Evolutionary conservation across 2,113 vertebrate genomes (phyloP), one percentile per base, ranked within the genome.

Genomic region (Sinocyclocheilus maitianheensis): DNA sequence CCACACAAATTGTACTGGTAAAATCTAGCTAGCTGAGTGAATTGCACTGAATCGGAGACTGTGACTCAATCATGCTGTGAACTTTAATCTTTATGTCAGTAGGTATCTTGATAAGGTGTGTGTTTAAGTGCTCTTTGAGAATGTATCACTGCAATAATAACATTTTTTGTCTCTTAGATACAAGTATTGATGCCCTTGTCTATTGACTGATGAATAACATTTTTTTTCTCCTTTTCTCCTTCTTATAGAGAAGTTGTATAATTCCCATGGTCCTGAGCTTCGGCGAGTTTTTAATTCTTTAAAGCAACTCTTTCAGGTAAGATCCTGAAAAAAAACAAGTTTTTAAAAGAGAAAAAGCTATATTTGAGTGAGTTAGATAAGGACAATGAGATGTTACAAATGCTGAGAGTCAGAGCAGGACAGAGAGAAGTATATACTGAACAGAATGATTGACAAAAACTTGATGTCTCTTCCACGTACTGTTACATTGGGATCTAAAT

Each of bases 271-370:
- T 4, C 98, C 98, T 0, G 98, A 98, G 91, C 96, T 99, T 83
- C 90, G 98, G 1, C 93, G n/a, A n/a, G n/a, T n/a, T n/a, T n/a
- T n/a, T n/a, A n/a, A n/a, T n/a, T n/a, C 98, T 24, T 94, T 99
- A 87, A 99, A 98, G 89, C 98, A 99, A 91, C 96, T 99, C 14
- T 99, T 99, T 87, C 97, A 99, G 97, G 98, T 99, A 89, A 87
- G 30, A 14, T 34, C 46, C 26, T 62, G 26, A 69, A 74, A 63
- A 11, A 37, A 22, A 18, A 40, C 43, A 75, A 8, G 3, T 3
- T 12, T 55, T 43, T 20, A 2, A 8, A 3, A 1, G 48, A 8
- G 48, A 40, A n/a, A 37, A 46, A 71, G 43, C 13, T 5, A 2
- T 11, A 20, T 16, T 62, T 40, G 18, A 72, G 0, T 43, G 10